Percentiles rank a stretch among this genome's conserved stretches.
These are phyloP conservation scores for human DNA, from an alignment of 2,113 vertebrate species.

Conservation along the genomic window GRCh38 chr1:193002501-193003000, in stretches of 20 bases:
- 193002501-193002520: too few species aligned
- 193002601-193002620: too few species aligned
- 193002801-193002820: not conserved
- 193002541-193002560: too few species aligned
- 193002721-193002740: not conserved
- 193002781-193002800: not conserved
- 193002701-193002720: not conserved
- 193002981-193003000: not conserved
- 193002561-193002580: too few species aligned
- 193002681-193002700: too few species aligned
- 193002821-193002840: not conserved
- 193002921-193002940: not conserved
- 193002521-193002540: too few species aligned
- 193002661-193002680: too few species aligned
- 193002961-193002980: not conserved
- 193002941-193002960: not conserved
- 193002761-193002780: not conserved
- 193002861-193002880: not conserved
- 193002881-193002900: not conserved
- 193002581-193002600: too few species aligned
- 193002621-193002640: too few species aligned
- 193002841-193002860: not conserved
- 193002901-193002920: not conserved
- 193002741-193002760: not conserved
- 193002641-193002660: too few species aligned